Conservation (phyloP, 2,113 vertebrate species). For the Cettia cetti region DNA sequence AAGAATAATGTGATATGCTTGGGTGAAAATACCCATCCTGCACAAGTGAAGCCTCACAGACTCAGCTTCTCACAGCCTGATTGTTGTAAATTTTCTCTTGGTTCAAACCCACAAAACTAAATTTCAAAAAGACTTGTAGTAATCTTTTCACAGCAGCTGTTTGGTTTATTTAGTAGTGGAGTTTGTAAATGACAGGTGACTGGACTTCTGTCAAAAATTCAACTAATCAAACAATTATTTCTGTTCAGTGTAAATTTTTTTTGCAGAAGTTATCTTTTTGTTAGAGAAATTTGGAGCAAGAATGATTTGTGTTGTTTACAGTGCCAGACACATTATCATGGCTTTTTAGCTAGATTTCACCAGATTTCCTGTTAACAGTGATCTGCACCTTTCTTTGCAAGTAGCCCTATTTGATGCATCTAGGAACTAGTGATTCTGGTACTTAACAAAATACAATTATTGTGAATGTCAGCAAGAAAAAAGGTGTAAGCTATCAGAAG, state of each 20-base stretch:
- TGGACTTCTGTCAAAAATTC: neutral
- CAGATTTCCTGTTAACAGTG: neutral
- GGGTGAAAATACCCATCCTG: neutral
- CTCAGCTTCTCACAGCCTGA: neutral
- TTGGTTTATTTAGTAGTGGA: neutral
- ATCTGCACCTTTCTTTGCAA: neutral
- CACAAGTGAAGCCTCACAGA: neutral
- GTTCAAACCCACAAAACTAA: neutral
- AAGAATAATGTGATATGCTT: neutral
- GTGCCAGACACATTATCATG: neutral
- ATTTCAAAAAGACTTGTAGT: neutral
- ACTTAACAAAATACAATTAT: neutral
- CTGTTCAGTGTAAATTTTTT: neutral
- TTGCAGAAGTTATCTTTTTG: neutral
- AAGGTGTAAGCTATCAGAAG: neutral
- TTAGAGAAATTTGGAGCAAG: neutral
- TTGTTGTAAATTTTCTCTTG: neutral
- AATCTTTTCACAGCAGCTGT: neutral
- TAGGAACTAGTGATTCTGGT: neutral
- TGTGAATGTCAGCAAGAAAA: neutral
- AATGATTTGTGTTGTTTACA: neutral
- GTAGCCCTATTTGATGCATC: neutral
- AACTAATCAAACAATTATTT: neutral
- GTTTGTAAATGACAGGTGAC: neutral
- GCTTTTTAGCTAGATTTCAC: neutral